Percentiles rank a stretch among this genome's conserved stretches.
These are phyloP conservation scores for Microcebus lehilahytsara DNA, from an alignment of 2,113 vertebrate genomes.

Conservation along the genomic window DNA sequence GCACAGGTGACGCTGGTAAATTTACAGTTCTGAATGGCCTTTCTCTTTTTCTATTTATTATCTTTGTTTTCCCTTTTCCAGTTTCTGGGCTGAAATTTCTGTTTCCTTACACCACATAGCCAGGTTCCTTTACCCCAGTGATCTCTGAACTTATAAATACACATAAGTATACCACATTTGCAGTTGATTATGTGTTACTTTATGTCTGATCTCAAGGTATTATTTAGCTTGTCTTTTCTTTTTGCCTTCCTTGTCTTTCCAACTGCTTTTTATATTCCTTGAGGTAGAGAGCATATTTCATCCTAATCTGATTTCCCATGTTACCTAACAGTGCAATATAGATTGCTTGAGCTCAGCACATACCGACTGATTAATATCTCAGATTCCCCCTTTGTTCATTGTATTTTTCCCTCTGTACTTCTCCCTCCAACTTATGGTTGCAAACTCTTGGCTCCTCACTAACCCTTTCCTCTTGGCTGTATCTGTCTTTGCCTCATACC, in stretches of 20 bases:
- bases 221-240: slow-evolving; percentile 44
- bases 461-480: neutral
- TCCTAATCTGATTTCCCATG: slow-evolving; percentile 18
- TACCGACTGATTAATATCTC: slow-evolving; percentile 25
- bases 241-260: slow-evolving; percentile 33
- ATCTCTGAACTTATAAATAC: neutral
- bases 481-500: neutral
- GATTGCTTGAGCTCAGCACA: neutral
- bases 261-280: slow-evolving; percentile 25
- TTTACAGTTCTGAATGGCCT: neutral
- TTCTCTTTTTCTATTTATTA: slow-evolving; percentile 37
- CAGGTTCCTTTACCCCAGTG: neutral
- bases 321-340: neutral
- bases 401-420: slow-evolving; percentile 4
- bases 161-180: neutral
- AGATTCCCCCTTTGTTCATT: neutral
- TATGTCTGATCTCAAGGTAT: neutral
- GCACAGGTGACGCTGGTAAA: neutral
- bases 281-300: neutral
- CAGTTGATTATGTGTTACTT: slow-evolving; percentile 11
- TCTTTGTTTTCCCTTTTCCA: slow-evolving; percentile 27
- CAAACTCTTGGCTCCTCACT: neutral
- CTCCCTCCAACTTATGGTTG: neutral
- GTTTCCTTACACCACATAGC: neutral
- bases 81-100: slow-evolving; percentile 12